These are phyloP conservation scores for Eucidaris tribuloides DNA, from an alignment of 35 echinoderm and acorn worm species.

Conservation along the genomic window DNA sequence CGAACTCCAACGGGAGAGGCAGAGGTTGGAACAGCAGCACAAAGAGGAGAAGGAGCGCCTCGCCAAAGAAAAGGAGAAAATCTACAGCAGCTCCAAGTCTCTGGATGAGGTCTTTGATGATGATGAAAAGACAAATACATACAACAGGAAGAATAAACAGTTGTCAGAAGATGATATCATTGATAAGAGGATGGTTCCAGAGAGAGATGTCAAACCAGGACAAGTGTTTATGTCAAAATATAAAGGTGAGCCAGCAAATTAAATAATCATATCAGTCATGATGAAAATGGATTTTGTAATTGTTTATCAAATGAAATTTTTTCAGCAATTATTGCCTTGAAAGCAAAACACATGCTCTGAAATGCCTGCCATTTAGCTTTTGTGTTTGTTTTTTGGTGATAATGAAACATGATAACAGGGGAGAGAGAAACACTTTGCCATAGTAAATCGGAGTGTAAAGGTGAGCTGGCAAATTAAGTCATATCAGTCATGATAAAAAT, in stretches of 20 bases:
- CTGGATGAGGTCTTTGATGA: constrained; percentile 29
- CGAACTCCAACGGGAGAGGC: constrained; percentile 43
- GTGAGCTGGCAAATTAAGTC: no score
- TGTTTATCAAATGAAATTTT: no score
- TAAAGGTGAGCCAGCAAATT: constrained; percentile 67
- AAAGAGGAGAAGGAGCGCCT: constrained; percentile 68
- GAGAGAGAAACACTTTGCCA: no score
- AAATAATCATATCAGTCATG: no score
- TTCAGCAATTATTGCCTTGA: no score
- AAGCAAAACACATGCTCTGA: no score
- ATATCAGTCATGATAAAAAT: no score
- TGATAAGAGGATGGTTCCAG: constrained; percentile 47
- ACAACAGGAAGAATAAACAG: background rate
- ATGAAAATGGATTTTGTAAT: no score
- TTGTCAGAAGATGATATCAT: constrained; percentile 9
- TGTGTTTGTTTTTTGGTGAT: no score
- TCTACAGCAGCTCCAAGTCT: constrained; percentile 6
- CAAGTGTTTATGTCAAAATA: constrained; percentile 78
- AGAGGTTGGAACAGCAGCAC: constrained; percentile 55
- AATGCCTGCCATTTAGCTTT: no score
- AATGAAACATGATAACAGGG: no score
- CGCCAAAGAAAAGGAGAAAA: background rate
- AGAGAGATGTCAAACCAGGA: constrained; percentile 47
- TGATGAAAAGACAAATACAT: background rate
- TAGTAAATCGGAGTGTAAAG: no score